Evolutionary conservation across 2,888 invertebrate genomes (phyloP), one percentile per base, ranked within the genome.

Genomic region (Spilosoma lubricipeda): DNA sequence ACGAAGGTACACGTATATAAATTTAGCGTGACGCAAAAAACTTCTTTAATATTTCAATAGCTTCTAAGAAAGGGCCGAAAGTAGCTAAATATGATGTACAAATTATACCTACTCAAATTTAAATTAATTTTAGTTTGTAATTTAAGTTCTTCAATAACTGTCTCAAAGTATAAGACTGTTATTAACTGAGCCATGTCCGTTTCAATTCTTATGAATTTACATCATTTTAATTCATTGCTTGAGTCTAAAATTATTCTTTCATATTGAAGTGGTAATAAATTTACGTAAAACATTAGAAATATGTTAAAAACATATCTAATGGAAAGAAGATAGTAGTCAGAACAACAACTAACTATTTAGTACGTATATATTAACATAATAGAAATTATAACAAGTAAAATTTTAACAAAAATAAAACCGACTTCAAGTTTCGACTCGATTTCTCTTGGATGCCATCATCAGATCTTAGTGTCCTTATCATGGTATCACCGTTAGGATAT

Each of bases 21-120:
- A 83, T 81, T 30, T 76, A 77, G 42, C 70, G 11, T 66, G 66
- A n/a, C 23, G 45, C 20, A 76, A 78, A 82, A 75, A 76, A 56
- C 42, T 39, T 30, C 0, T 39, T 42, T 64, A 76, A 72, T 65
- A 74, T 74, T 77, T 69, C 56, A 77, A 80, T 59, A 69, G 59
- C 74, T 73, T 67, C 42, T 33, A 52, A 71, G 70, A 59, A 71
- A 78, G n/a, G 36, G 68, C 67, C 0, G 64, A 69, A 63, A 76
- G 63, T 72, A 68, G 70, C 30, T 30, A 70, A 56, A 69, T 64
- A 69, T 64, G 48, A 73, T 77, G 63, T 63, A 77, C 59, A 73
- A 69, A 77, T 79, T 74, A 72, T 65, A 76, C 67, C 48, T 45
- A 30, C 30, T 59, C 15, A 78, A 78, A 71, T 68, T 33, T 59